These are phyloP conservation scores for Oryzias melastigma DNA, from an alignment of 2,113 vertebrate genomes.

Conservation along the genomic window DNA sequence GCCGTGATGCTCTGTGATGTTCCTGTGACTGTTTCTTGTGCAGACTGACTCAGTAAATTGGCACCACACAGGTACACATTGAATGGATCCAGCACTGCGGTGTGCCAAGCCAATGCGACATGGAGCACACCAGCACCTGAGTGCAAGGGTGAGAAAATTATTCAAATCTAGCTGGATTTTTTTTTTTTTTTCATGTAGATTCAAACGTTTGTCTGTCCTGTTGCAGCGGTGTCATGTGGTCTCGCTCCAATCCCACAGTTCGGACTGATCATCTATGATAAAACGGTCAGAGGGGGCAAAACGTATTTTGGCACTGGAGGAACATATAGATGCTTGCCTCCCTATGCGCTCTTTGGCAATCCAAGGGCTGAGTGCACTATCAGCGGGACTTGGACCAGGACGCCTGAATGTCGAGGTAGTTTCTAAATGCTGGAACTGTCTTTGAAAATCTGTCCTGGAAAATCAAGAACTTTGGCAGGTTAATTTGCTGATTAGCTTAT, in stretches of 20 bases:
- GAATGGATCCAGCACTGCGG: slow-evolving; percentile 66
- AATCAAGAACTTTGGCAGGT: too few species aligned
- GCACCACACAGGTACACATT: slow-evolving; percentile 78
- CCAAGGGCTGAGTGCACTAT: slow-evolving; percentile 75
- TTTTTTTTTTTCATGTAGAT: neutral
- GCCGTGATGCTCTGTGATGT: too few species aligned
- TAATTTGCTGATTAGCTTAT: too few species aligned
- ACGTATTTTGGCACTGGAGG: slow-evolving; percentile 66
- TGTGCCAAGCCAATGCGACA: slow-evolving; percentile 78
- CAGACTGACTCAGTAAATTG: neutral
- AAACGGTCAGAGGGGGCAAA: slow-evolving; percentile 41
- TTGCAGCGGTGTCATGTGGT: slow-evolving; percentile 80
- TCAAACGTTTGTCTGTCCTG: slow-evolving; percentile 6
- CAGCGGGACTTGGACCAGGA: slow-evolving; percentile 81
- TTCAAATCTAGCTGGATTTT: neutral
- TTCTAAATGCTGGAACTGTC: slow-evolving; percentile 3
- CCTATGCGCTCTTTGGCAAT: slow-evolving; percentile 78
- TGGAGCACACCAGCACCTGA: slow-evolving; percentile 79
- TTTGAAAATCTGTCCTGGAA: too few species aligned
- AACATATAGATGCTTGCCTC: slow-evolving; percentile 78
- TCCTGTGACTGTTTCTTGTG: neutral
- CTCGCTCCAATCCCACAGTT: slow-evolving; percentile 75
- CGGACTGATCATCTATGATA: slow-evolving; percentile 68
- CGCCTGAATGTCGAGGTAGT: slow-evolving; percentile 83
- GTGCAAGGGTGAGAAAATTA: slow-evolving; percentile 79